Base-by-base conservation (phyloP, 2,797 vertebrate species). In the Chiloscyllium punctatum region DNA sequence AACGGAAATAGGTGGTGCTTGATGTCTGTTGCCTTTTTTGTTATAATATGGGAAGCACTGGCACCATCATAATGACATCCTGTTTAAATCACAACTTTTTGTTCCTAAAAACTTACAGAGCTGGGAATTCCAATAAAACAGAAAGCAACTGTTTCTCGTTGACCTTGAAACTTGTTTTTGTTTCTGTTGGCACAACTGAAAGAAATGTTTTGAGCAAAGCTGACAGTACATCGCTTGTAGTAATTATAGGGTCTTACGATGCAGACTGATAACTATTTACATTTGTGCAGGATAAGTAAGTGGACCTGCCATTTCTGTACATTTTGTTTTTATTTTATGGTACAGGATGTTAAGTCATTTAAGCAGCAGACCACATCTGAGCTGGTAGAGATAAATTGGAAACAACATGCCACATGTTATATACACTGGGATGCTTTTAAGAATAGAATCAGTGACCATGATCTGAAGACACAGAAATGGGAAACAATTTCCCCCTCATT, bases 91-190 rank as follows among this genome's bases (percentile, higher is more conserved):
- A 0, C 87, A 9, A 69, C 33, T 72, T 79, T 62, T 91, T 96
- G 95, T 96, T 96, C 95, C 77, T 77, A 95, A 74, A 94, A 95
- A 51, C 69, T 33, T 62, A 30, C 88, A 95, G 95, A 95, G 96
- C 95, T 96, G 96, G 72, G 96, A 96, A 96, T 96, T 96, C 96
- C 96, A 96, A 96, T 96, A 96, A 96, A 96, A 96, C 87, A 94
- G 95, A 96, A 96, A 95, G 27, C 72, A 95, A 0, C 94, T 94
- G 37, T 96, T 96, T 96, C 88, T 94, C 11, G 95, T 72, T 96
- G 96, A 96, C 96, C 96, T 96, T 96, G 96, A 96, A 48, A 42
- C 1, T 0, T 95, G 82, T 95, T 96, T 92, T 37, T 94, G 62
- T 95, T 97, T 97, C 96, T 88, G 96, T 97, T 96, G 96, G 96